Evolutionary conservation across 1,140 invertebrate species (phyloP).

Genomic region (Daktulosphaira vitifoliae): DNA sequence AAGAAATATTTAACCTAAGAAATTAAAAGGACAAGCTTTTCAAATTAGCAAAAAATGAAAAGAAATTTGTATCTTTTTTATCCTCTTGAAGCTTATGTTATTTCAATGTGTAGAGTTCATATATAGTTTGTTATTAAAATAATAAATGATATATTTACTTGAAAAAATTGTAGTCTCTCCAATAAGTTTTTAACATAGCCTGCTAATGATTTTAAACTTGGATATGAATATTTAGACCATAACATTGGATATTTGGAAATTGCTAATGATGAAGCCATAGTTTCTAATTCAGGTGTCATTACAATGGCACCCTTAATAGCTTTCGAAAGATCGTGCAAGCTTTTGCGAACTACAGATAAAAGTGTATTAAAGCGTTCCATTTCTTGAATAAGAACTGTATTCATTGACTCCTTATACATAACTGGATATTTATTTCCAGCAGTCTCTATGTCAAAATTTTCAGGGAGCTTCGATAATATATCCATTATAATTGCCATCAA

Average conservation of each 20-base stretch:
- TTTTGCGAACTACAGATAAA: constrained; percentile 52
- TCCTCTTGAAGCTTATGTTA: no score
- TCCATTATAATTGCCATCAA: not conserved
- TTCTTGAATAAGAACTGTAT: constrained; percentile 86
- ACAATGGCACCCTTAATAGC: constrained; percentile 78
- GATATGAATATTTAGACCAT: constrained; percentile 79
- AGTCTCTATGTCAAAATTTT: constrained; percentile 62
- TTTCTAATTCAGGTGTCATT: constrained; percentile 75
- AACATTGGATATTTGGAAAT: constrained; percentile 65
- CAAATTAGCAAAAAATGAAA: no score
- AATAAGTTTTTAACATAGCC: constrained; percentile 79
- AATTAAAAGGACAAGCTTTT: no score
- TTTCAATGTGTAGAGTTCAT: no score
- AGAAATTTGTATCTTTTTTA: no score
- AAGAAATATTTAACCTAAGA: no score
- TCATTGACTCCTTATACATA: constrained; percentile 83
- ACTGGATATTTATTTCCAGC: constrained; percentile 66
- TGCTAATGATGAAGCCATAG: constrained; percentile 57
- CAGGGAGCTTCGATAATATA: constrained; percentile 49
- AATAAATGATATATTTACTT: constrained; percentile 40
- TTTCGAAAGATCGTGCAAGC: constrained; percentile 63
- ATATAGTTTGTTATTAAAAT: no score
- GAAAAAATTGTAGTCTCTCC: constrained; percentile 64
- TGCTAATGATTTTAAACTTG: constrained; percentile 78
- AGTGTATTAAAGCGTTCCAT: constrained; percentile 81